Evolutionary conservation across 1,140 invertebrate genomes (phyloP).

Genomic region (Riptortus pedestris): DNA sequence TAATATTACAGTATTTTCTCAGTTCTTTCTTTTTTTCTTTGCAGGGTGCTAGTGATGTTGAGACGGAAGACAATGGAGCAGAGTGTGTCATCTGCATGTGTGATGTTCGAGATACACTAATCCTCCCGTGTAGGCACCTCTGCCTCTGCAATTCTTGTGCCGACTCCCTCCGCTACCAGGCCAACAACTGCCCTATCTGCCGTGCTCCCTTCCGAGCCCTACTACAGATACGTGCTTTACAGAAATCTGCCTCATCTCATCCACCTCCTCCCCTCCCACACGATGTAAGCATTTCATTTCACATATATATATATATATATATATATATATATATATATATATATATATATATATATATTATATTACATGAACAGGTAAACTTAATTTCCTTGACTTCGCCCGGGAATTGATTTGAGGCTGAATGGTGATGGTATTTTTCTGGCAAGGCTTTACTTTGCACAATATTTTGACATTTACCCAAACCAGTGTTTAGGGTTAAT

Average conservation of each 20-base stretch:
- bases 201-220: conserved; percentile 92
- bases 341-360: too few species aligned
- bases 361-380: too few species aligned
- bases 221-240: conserved; percentile 87
- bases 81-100: conserved; percentile 99
- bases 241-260: conserved; percentile 54
- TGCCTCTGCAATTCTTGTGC: conserved; percentile 96
- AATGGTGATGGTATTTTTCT: too few species aligned
- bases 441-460: too few species aligned
- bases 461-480: too few species aligned
- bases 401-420: too few species aligned
- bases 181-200: conserved; percentile 97
- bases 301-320: too few species aligned
- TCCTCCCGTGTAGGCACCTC: conserved; percentile 93
- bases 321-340: too few species aligned
- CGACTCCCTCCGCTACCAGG: conserved; percentile 91
- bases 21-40: too few species aligned
- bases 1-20: too few species aligned
- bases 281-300: conserved; percentile 36
- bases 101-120: conserved; percentile 91
- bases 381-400: too few species aligned
- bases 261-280: conserved; percentile 41
- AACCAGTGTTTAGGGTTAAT: too few species aligned
- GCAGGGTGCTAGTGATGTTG: conserved; percentile 62
- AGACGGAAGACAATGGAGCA: conserved; percentile 88